A percentile compares a stretch with the other conserved stretches of the same genome.
phyloP scores from a whole-genome alignment of 1,140 invertebrate species.

The Periplaneta americana region DNA sequence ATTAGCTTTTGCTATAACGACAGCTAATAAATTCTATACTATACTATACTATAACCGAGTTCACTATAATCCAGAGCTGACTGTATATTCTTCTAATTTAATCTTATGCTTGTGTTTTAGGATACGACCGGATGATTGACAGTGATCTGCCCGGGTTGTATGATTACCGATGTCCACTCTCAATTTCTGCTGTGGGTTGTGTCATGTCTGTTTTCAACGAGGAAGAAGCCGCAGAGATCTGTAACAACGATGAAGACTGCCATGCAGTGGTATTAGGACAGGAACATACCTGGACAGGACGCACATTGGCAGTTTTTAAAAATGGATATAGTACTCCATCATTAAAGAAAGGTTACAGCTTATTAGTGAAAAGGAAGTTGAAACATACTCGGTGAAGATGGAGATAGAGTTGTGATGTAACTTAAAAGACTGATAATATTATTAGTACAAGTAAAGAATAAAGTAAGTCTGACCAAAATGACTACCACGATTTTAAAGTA shows the following conservation, averaged over 20 bases:
- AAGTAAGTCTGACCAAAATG: neutral
- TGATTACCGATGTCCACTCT: constrained; percentile 37
- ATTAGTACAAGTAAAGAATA: neutral
- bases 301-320: constrained; percentile 33
- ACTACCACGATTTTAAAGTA: neutral
- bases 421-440: neutral
- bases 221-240: constrained; percentile 36
- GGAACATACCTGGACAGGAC: constrained; percentile 37
- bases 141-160: constrained; percentile 34
- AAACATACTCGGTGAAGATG: neutral
- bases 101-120: neutral
- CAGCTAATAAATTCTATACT: no score
- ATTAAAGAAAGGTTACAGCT: constrained; percentile 12
- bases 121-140: constrained; percentile 10
- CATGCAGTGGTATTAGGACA: constrained; percentile 35
- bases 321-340: constrained; percentile 25
- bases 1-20: no score
- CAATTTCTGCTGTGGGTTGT: constrained; percentile 33
- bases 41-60: no score
- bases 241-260: constrained; percentile 34
- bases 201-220: constrained; percentile 36
- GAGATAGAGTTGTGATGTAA: neutral
- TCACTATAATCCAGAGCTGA: no score
- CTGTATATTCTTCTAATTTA: no score
- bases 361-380: constrained; percentile 12